Percentiles rank a stretch among this genome's conserved stretches.
Evolutionary conservation across 2,113 vertebrate genomes (phyloP).

Genomic region (Aegotheles bennettii): DNA sequence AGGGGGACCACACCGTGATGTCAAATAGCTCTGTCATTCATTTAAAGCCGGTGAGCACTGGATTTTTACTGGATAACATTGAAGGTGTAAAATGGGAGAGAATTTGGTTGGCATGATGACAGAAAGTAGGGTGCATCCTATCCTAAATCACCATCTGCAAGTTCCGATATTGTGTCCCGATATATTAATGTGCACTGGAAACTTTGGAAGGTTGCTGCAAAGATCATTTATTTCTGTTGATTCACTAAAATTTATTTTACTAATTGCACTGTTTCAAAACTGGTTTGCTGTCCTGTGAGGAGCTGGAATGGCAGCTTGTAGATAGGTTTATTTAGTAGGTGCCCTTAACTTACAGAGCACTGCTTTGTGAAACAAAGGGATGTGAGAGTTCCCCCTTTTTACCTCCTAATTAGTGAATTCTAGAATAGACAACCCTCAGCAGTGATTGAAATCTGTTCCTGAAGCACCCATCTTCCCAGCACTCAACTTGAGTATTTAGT

Average conservation of each 20-base stretch:
- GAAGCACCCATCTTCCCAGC: neutral
- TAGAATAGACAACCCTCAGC: neutral
- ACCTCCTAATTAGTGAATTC: neutral
- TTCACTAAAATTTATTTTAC: neutral
- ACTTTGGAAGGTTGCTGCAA: neutral
- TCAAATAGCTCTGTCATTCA: conserved; percentile 97
- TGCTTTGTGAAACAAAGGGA: neutral
- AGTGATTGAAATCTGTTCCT: neutral
- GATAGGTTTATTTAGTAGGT: neutral
- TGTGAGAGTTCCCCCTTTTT: neutral
- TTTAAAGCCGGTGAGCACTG: conserved; percentile 86
- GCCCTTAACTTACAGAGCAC: neutral
- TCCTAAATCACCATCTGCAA: neutral
- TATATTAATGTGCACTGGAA: neutral
- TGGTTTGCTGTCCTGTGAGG: neutral
- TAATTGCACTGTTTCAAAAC: neutral
- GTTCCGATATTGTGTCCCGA: neutral
- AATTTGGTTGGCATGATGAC: neutral
- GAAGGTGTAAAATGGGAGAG: neutral
- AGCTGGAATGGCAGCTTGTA: neutral
- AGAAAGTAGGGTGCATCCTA: neutral
- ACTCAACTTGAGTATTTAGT: neutral
- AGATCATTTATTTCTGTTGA: neutral
- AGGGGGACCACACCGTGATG: conserved; percentile 97
- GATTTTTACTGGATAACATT: neutral